Percentiles rank a stretch among this genome's conserved stretches.
These are phyloP conservation scores for Elachura formosa DNA, from an alignment of 2,113 vertebrate genomes.

Conservation along the genomic window DNA sequence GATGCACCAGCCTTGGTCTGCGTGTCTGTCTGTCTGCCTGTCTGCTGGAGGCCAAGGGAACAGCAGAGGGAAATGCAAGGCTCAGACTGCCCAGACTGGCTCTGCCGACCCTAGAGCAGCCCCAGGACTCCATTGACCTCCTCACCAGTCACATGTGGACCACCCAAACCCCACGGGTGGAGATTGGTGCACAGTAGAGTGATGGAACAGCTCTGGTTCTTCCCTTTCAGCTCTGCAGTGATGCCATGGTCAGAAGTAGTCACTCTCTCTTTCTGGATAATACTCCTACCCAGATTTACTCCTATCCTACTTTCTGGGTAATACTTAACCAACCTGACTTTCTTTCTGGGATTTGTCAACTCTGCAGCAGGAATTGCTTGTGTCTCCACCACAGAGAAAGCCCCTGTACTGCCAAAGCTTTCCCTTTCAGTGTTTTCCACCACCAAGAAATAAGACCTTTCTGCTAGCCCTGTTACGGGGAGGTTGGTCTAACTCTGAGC, in stretches of 20 bases:
- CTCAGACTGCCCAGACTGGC: background rate
- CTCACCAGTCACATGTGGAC: accelerated
- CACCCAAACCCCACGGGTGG: background rate
- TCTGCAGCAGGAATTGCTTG: background rate
- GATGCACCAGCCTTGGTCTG: background rate
- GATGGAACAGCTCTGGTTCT: background rate
- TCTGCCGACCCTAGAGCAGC: background rate
- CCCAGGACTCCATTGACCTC: background rate
- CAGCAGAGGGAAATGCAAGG: background rate
- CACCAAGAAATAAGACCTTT: background rate
- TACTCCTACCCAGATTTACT: too few species aligned
- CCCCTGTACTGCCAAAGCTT: background rate
- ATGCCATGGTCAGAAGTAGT: background rate
- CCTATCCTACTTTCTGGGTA: too few species aligned
- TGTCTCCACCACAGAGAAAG: background rate
- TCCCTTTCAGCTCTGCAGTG: background rate
- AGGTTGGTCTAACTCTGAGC: background rate
- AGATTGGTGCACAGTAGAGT: background rate
- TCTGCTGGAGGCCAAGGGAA: background rate
- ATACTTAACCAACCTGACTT: background rate
- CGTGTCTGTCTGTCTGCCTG: background rate
- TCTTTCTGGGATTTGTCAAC: background rate
- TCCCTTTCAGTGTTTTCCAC: background rate
- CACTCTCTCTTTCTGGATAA: too few species aligned
- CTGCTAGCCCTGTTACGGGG: background rate